Evolutionary conservation across 2,797 vertebrate species (phyloP), one percentile per base, ranked within the genome.

Genomic region (Nannoperca obscura): DNA sequence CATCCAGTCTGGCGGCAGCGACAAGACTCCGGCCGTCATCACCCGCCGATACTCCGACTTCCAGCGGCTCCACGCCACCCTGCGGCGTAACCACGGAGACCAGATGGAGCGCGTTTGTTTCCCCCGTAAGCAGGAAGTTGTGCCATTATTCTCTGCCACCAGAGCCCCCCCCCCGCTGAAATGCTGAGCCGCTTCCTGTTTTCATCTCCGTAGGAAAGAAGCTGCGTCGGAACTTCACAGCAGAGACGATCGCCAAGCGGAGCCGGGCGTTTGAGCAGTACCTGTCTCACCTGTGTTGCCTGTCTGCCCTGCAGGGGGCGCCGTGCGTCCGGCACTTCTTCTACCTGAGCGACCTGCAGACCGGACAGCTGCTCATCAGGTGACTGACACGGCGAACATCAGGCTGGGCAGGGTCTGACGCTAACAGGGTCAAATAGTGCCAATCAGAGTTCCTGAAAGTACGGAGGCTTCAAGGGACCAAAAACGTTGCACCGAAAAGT

Each of bases 251-350:
- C 0, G 97, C 97, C 58, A 97, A 97, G 86, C 95, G 97, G 30
- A 98, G 98, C 92, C 94, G 97, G 27, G 97, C 98, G 0, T 99
- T 99, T 0, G 98, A 99, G 66, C 98, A 97, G 90, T 98, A 99
- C 86, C 91, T 99, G 83, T 93, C 95, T 65, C 97, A 97, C 87
- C 88, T 99, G 80, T 95, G 97, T 80, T 95, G 96, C 5, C 89
- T 97, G 8, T 61, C 95, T 0, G 92, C 91, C 82, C 93, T 98
- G 74, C 94, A 95, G 73, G 91, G 80, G 36, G 95, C 96, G 24
- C 91, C 89, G 0, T 94, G 94, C 9, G 96, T 98, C 70, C 93
- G 96, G 0, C 95, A 96, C 76, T 99, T 99, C 94, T 99, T 99
- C 79, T 96, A 97, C 90, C 89, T 98, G 89, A 92, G 86, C 0